Conservation (phyloP, 2,113 vertebrate species). For the Nothoprocta perdicaria region DNA sequence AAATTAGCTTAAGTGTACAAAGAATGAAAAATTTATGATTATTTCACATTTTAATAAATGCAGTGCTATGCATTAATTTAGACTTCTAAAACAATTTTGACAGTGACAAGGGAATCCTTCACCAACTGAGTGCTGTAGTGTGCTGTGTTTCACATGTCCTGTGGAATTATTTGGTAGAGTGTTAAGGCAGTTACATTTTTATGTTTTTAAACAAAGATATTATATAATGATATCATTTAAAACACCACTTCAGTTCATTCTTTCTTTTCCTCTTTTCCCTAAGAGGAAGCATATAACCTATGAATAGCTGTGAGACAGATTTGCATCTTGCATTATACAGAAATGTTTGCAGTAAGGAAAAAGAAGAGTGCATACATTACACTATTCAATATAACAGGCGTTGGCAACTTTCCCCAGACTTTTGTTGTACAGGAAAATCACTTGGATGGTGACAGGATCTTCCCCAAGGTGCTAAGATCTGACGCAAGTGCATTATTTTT, state of each 20-base stretch:
- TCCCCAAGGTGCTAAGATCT: constrained; percentile 37
- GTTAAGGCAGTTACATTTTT: constrained; percentile 50
- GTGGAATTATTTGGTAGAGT: constrained; percentile 10
- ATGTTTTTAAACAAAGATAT: constrained; percentile 71
- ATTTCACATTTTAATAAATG: constrained; percentile 89
- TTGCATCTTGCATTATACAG: neutral
- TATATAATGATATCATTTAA: constrained; percentile 54
- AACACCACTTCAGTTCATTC: neutral
- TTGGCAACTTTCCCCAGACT: constrained; percentile 48
- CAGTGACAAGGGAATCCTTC: constrained; percentile 75
- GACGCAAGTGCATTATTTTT: constrained; percentile 18
- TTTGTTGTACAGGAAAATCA: constrained; percentile 1
- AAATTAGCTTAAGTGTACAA: constrained; percentile 91
- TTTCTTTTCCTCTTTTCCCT: neutral
- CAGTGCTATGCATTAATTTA: constrained; percentile 89
- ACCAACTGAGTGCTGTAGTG: constrained; percentile 44
- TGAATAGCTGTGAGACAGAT: constrained; percentile 25
- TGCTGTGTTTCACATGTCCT: constrained; percentile 38
- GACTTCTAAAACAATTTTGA: constrained; percentile 83
- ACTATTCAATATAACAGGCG: neutral
- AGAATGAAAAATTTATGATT: constrained; percentile 93
- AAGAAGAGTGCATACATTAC: neutral
- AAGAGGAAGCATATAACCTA: neutral
- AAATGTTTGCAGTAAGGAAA: constrained; percentile 10
- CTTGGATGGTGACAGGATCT: constrained; percentile 50